Percentiles rank a stretch among this genome's conserved stretches.
Evolutionary conservation across 2,888 invertebrate genomes (phyloP).

Genomic region (Keiferia lycopersicella): DNA sequence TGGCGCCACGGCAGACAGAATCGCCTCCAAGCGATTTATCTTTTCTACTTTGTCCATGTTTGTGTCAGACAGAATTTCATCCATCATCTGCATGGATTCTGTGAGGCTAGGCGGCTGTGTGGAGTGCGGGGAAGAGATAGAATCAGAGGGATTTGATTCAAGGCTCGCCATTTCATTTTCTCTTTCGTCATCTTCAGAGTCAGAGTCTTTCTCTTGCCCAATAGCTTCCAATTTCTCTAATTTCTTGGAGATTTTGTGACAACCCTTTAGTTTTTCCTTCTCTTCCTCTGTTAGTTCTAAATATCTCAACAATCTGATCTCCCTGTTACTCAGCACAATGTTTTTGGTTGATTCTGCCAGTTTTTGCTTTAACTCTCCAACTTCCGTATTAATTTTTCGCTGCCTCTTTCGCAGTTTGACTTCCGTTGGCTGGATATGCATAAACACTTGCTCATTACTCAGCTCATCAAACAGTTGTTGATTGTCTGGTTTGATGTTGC

Average conservation of each 20-base stretch:
- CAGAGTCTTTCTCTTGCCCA: constrained; percentile 88
- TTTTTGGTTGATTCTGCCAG: constrained; percentile 90
- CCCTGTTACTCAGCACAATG: constrained; percentile 94
- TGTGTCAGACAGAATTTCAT: constrained; percentile 90
- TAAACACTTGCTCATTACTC: constrained; percentile 92
- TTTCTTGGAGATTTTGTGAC: constrained; percentile 95
- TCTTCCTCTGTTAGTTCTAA: constrained; percentile 95
- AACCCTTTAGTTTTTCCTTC: constrained; percentile 94
- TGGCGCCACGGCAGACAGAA: constrained; percentile 89
- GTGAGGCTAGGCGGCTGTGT: constrained; percentile 91
- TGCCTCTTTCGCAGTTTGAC: constrained; percentile 94
- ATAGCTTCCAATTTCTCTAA: constrained; percentile 93
- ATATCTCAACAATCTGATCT: constrained; percentile 93
- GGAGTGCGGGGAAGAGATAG: constrained; percentile 87
- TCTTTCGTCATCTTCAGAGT: constrained; percentile 87
- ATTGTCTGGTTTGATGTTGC: constrained; percentile 87
- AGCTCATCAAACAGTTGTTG: constrained; percentile 88
- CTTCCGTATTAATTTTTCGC: constrained; percentile 94
- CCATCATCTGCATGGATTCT: constrained; percentile 94
- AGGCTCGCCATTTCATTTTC: constrained; percentile 90
- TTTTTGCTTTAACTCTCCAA: constrained; percentile 91
- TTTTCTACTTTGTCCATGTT: constrained; percentile 92
- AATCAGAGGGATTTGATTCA: constrained; percentile 90
- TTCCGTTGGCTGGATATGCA: constrained; percentile 92
- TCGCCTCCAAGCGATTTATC: constrained; percentile 92